Percentiles rank a stretch among this genome's conserved stretches.
Conservation (phyloP, 2,113 vertebrate species). For the Upupa epops region DNA sequence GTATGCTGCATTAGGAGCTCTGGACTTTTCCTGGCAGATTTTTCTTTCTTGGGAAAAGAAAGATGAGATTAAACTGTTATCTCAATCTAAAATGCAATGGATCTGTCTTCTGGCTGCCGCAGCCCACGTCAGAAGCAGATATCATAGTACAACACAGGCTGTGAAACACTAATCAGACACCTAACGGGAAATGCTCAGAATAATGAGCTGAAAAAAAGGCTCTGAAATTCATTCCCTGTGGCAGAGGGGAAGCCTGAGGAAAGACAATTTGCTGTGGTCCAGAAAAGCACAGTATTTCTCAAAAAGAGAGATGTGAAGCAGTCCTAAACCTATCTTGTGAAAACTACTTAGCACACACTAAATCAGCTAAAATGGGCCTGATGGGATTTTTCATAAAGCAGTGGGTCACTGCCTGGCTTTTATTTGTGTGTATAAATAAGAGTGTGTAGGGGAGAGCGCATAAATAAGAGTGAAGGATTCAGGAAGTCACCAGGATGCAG, state of each 20-base stretch:
- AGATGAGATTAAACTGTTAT: background rate
- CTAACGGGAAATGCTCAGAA: background rate
- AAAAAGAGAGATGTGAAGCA: background rate
- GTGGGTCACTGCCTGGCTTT: background rate
- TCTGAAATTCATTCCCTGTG: background rate
- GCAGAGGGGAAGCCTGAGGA: background rate
- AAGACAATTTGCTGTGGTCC: background rate
- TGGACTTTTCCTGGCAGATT: background rate
- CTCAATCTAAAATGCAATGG: background rate
- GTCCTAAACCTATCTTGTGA: background rate
- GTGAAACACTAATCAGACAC: slow-evolving; percentile 11
- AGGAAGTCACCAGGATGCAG: rapidly evolving
- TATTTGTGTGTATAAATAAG: background rate
- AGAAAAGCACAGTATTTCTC: background rate
- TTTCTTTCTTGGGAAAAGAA: no score
- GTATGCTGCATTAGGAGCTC: rapidly evolving
- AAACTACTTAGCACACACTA: background rate
- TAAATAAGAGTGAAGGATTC: background rate
- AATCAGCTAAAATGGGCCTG: background rate
- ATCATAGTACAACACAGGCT: background rate
- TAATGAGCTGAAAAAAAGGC: slow-evolving; percentile 18
- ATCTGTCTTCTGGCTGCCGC: background rate
- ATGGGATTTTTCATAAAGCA: background rate
- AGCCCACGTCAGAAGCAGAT: background rate
- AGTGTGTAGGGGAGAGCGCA: rapidly evolving